Conservation (phyloP, 2,113 vertebrate species). For the Ascaphus truei region DNA sequence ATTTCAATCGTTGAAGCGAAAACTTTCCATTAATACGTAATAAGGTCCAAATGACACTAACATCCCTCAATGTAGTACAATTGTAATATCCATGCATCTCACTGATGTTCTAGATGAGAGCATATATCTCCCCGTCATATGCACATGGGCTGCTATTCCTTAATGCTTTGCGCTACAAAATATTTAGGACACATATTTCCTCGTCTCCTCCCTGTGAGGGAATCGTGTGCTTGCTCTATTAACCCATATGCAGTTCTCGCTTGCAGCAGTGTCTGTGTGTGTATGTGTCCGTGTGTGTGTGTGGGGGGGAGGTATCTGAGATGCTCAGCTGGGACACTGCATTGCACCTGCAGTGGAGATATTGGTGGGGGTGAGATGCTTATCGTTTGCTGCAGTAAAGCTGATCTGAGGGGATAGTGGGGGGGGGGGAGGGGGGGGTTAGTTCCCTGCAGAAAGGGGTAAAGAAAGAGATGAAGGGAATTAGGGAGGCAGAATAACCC, state of each 20-base stretch:
- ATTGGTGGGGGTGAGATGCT: neutral
- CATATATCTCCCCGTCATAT: too few relatives aligned
- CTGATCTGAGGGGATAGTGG: neutral
- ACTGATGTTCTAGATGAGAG: too few relatives aligned
- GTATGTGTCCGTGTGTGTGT: neutral
- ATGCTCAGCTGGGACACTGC: slow-evolving; percentile 11
- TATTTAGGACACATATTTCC: neutral
- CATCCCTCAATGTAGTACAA: too few relatives aligned
- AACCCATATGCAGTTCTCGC: neutral
- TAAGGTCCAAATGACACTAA: too few relatives aligned
- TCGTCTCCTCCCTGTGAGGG: neutral
- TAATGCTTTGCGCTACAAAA: neutral
- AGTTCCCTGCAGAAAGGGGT: too few relatives aligned
- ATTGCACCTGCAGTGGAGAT: slow-evolving; percentile 19
- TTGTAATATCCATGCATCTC: too few relatives aligned
- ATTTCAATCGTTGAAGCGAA: too few relatives aligned
- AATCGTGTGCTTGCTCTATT: neutral
- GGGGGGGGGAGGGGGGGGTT: too few relatives aligned
- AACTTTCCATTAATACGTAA: too few relatives aligned
- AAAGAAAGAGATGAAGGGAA: too few relatives aligned
- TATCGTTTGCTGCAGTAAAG: neutral
- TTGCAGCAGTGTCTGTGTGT: neutral
- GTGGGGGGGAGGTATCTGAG: neutral
- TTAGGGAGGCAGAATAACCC: too few relatives aligned
- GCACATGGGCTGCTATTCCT: neutral